These are phyloP conservation scores for Chrysolina haemoptera DNA, from an alignment of 2,888 invertebrate genomes.

Conservation along the genomic window DNA sequence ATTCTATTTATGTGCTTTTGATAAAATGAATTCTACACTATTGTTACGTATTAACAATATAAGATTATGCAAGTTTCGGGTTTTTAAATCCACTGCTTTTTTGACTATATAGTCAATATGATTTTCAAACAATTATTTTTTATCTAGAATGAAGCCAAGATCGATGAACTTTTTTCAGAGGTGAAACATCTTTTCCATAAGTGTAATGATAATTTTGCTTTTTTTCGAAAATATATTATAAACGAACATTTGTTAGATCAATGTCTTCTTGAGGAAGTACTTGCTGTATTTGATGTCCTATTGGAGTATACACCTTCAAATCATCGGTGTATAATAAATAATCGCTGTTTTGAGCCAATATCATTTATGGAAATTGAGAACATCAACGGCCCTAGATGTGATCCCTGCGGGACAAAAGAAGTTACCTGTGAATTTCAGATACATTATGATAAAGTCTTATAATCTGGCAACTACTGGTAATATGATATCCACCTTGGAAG, in stretches of 20 bases:
- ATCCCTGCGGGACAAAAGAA: too few relatives aligned
- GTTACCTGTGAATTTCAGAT: not conserved
- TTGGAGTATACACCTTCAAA: not conserved
- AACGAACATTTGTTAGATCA: slow-evolving; percentile 5
- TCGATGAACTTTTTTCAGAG: too few relatives aligned
- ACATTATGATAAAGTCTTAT: too few relatives aligned
- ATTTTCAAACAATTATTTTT: not conserved
- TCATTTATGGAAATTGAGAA: not conserved
- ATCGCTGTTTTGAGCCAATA: not conserved
- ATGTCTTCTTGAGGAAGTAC: not conserved
- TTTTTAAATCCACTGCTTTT: not conserved
- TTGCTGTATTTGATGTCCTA: not conserved
- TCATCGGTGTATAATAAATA: not conserved
- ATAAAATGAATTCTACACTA: not conserved
- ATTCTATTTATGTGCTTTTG: not conserved
- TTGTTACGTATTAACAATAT: not conserved
- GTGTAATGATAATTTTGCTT: not conserved
- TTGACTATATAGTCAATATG: not conserved
- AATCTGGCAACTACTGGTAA: not conserved
- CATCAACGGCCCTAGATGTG: not conserved
- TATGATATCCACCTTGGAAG: not conserved
- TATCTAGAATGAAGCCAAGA: not conserved
- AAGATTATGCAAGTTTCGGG: not conserved
- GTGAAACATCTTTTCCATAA: not conserved
- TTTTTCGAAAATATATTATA: slow-evolving; percentile 1